phyloP scores from a whole-genome alignment of 2,888 invertebrate genomes.

The Sinohyriopsis cumingii region DNA sequence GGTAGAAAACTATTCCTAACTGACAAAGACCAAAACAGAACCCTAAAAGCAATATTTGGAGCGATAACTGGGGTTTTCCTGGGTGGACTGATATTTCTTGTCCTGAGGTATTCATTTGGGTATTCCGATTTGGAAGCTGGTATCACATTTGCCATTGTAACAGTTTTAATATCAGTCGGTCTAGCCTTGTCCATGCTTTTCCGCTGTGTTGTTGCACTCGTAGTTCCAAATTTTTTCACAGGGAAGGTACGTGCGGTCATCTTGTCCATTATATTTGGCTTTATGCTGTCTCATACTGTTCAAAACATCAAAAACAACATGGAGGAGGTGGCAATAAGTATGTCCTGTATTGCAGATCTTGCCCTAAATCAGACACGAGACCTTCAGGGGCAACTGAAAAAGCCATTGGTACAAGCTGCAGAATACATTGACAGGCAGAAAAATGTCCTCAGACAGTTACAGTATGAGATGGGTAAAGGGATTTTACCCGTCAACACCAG shows the following conservation, averaged over 20 bases:
- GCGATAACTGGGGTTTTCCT: slow-evolving; percentile 25
- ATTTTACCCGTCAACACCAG: slow-evolving; percentile 8
- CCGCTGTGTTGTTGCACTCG: slow-evolving; percentile 36
- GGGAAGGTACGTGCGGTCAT: slow-evolving; percentile 36
- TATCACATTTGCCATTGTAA: slow-evolving; percentile 20
- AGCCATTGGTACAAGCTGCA: slow-evolving; percentile 25
- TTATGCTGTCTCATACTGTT: slow-evolving; percentile 36
- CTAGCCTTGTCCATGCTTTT: slow-evolving; percentile 30
- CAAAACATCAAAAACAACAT: slow-evolving; percentile 40
- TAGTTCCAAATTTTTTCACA: slow-evolving; percentile 40
- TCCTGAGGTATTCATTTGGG: slow-evolving; percentile 31
- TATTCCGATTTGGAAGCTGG: slow-evolving; percentile 26
- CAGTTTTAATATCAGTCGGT: slow-evolving; percentile 28
- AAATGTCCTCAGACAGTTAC: slow-evolving; percentile 4
- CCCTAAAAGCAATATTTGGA: slow-evolving; percentile 25
- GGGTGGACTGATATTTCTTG: slow-evolving; percentile 26
- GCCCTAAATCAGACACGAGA: slow-evolving; percentile 37
- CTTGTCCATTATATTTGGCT: slow-evolving; percentile 41
- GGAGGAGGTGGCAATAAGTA: slow-evolving; percentile 32
- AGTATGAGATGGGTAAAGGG: slow-evolving; percentile 11
- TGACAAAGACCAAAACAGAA: slow-evolving; percentile 14
- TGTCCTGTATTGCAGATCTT: slow-evolving; percentile 42
- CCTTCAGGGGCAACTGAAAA: slow-evolving; percentile 26
- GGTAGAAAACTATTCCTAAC: slow-evolving; percentile 15
- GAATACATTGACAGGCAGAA: slow-evolving; percentile 13